Percentiles rank a stretch among this genome's conserved stretches.
These are phyloP conservation scores for Tridacna gigas DNA, from an alignment of 2,888 invertebrate species.

Conservation along the genomic window DNA sequence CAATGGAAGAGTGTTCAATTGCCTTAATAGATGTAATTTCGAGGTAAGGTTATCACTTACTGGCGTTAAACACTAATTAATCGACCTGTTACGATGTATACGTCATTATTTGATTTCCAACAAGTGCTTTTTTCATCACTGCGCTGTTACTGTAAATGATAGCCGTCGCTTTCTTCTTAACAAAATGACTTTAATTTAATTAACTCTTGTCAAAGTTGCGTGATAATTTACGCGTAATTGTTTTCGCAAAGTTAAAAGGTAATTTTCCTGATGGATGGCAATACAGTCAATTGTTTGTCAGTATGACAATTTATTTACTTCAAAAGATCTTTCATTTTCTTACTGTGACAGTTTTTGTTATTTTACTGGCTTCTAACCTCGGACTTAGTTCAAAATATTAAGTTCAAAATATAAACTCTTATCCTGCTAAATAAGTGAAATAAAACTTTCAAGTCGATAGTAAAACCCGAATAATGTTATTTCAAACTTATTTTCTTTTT, in stretches of 20 bases:
- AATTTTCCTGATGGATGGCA: conserved; percentile 16
- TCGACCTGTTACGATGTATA: conserved; percentile 37
- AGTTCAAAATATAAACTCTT: too few species aligned
- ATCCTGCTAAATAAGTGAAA: too few species aligned
- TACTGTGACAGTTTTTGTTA: too few species aligned
- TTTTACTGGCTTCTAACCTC: too few species aligned
- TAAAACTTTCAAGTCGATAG: too few species aligned
- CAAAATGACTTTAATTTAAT: conserved; percentile 28
- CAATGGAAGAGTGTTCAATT: conserved; percentile 60
- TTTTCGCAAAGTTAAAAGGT: conserved; percentile 19
- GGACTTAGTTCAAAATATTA: too few species aligned
- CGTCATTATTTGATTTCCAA: conserved; percentile 48
- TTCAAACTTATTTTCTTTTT: too few species aligned
- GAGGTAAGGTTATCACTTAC: conserved; percentile 65
- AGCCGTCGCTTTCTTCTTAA: conserved; percentile 1
- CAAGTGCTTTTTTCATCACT: conserved; percentile 35
- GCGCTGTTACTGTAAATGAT: not conserved
- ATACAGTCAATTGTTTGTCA: conserved; percentile 19
- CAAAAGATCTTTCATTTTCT: too few species aligned
- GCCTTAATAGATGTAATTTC: conserved; percentile 67
- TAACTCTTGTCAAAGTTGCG: conserved; percentile 9
- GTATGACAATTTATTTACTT: too few species aligned
- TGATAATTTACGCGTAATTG: conserved; percentile 7
- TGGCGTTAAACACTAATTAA: conserved; percentile 65
- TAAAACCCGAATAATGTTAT: too few species aligned